Evolutionary conservation across 2,888 invertebrate species (phyloP), one percentile per base, ranked within the genome.

Genomic region (Thereva nobilitata): DNA sequence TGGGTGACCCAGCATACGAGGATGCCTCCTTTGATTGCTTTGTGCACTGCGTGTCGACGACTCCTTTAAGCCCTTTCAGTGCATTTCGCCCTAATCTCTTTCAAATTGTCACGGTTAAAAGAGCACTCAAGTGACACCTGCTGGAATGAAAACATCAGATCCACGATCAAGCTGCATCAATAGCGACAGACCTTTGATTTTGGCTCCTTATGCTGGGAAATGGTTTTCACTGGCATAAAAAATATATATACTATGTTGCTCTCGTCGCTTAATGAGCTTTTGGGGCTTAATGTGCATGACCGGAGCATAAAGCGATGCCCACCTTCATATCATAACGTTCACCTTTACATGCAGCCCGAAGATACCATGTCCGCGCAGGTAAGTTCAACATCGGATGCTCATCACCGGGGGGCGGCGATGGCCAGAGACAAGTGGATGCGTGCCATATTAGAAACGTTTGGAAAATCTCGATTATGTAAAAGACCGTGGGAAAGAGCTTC

Each of bases 121-220:
- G 69, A 69, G 65, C 67, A 69, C 69, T 69, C 65, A 65, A 65
- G 67, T 67, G 69, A 65, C 69, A 69, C 69, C 67, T 69, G 69
- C 65, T 69, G 42, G 52, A 69, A 61, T 55, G 59, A 65, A 69
- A 69, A 64, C 53, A 52, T 53, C 64, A 53, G 7, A 50, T 50
- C 41, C 50, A 23, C 23, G 23, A 23, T 23, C 23, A 2, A 1
- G 23, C 2, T 50, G 41, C 55, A 41, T 56, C 12, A 42, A 12
- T 41, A 12, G 38, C 23, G 49, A 34, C 49, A 41, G 50, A 41
- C 50, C 50, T 61, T 50, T 61, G 61, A 49, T 61, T 50, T 41
- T n/a, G 23, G 23, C 23, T 23, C 23, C 34, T 50, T 34, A 23
- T 23, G 50, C 23, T 9, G 35, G 6, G 50, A 57, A 34, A 23